Evolutionary conservation across 2,888 invertebrate genomes (phyloP), one percentile per base, ranked within the genome.

Genomic region (Brenthis daphne): DNA sequence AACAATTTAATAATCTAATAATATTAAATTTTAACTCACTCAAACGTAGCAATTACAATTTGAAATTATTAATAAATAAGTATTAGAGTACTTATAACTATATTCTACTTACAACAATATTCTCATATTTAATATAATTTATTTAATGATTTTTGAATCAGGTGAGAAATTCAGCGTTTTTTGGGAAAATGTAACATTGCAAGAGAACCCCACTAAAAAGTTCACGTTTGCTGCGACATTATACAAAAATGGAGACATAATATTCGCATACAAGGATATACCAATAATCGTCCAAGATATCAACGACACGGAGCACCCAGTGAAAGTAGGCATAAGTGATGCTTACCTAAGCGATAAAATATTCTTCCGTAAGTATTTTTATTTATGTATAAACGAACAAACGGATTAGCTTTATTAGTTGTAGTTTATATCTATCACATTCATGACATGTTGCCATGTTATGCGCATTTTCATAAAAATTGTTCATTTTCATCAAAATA

Each of bases 321-420:
- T 99, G 51, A 99, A 99, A 94, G 96, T 99, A 65, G 99, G 99
- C 57, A 94, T 99, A 57, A 99, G 99, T 58, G 99, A 99, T 90
- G 99, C 99, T 0, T 99, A 99, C 84, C 97, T 99, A 76, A 96
- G 97, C 81, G 98, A 99, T 82, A 95, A 96, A 80, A 95, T 95
- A 57, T 94, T 97, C 51, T 96, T 96, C 87, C 96, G 98, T 98
- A 88, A 96, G 97, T 94, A 50, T 55, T 54, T 53, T 24, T 33
- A 8, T 54, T 24, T 24, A 2, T 54, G 2, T 13, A 5, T 57
- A 33, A 37, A 57, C 37, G 2, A 48, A 43, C 11, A 43, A 43
- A 43, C 11, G 11, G 8, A 43, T 43, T 43, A 43, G 1, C 4
- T 51, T 51, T 51, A n/a, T 51, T 51, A n/a, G 6, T 51, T 51